Base-by-base conservation (phyloP, 2,797 vertebrate genomes). In the Alauda arvensis region DNA sequence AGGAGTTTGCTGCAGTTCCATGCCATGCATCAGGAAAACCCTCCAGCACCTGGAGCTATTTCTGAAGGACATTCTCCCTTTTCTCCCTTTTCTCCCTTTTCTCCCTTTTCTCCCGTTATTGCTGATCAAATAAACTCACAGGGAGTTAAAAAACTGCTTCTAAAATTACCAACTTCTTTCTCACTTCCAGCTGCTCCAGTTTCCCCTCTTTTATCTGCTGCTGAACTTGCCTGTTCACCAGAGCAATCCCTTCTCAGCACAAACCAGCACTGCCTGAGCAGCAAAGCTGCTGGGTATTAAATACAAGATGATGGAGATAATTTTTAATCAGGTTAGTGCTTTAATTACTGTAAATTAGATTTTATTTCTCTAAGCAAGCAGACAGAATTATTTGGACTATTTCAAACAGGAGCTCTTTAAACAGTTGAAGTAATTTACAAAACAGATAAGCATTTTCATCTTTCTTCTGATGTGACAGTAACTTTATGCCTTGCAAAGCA, bases 291-390 rank as follows among this genome's bases (percentile, higher is more conserved):
- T 63, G 39, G 70, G 51, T 76, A 92, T 81, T 89, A 91, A 93
- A 87, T 65, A 75, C 2, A 87, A 75, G 48, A 95, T 67, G 75
- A 91, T 74, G 67, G 80, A 89, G 87, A 76, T 92, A 53, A 87
- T 87, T 92, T 93, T 90, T 91, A 91, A 95, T 95, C 88, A 95
- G 55, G 85, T 87, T 91, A 92, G 91, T 74, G 55, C 87, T 93
- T 87, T 91, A 94, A 93, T 95, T 91, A 83, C 77, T 62, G 26
- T 61, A 91, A 95, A 95, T 91, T 90, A 92, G 93, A 90, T 95
- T 81, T 94, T 53, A 90, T 92, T 90, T 83, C 87, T 82, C 77
- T 89, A 87, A 92, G 87, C n/a, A 89, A 89, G 71, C 68, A 82
- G 90, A 74, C 0, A 0, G 65, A 52, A 85, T 94, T 90, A 84